Base-by-base conservation (phyloP, 2,888 invertebrate genomes). In the Ennomos quercinarius region DNA sequence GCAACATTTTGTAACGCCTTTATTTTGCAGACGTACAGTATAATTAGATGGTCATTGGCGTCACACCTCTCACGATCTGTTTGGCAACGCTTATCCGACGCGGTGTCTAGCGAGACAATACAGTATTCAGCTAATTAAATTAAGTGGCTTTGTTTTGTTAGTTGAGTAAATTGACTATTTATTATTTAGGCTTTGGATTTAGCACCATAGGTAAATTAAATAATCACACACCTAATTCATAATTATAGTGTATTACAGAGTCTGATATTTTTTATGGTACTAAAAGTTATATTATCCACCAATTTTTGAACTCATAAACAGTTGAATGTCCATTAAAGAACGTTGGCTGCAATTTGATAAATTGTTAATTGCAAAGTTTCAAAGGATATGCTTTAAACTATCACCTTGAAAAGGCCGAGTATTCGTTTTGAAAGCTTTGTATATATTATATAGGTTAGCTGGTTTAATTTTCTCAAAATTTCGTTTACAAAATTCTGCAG, bases 21-120 rank as follows among this genome's bases (percentile, higher is more conserved):
- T 58, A 68, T 67, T 61, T 55, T 52, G 64, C 68, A 64, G 72
- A 70, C 66, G 64, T 57, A 61, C 54, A 27, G 6, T 27, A 70
- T 67, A 77, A 78, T 78, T 74, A 76, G 70, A 67, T 41, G 74
- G 73, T 76, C 76, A 78, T 63, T 63, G 56, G 40, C 53, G 63
- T 64, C 69, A 70, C 71, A 66, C 68, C 66, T 72, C 71, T 76
- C 80, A 78, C 77, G 79, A 78, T 67, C 73, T 73, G 66, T 80
- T 80, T 78, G 73, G 76, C 74, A 82, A 82, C 73, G 39, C 34
- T 41, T 53, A 61, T 63, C 69, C 70, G 64, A 57, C 61, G 51
- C 61, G 44, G 58, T 63, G 67, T 66, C 59, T 67, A 58, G 53
- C 47, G 60, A 62, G 35, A 71, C 67, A 72, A 70, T 70, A 63